phyloP scores from a whole-genome alignment of 1,140 invertebrate species.

The Cryptotermes secundus region DNA sequence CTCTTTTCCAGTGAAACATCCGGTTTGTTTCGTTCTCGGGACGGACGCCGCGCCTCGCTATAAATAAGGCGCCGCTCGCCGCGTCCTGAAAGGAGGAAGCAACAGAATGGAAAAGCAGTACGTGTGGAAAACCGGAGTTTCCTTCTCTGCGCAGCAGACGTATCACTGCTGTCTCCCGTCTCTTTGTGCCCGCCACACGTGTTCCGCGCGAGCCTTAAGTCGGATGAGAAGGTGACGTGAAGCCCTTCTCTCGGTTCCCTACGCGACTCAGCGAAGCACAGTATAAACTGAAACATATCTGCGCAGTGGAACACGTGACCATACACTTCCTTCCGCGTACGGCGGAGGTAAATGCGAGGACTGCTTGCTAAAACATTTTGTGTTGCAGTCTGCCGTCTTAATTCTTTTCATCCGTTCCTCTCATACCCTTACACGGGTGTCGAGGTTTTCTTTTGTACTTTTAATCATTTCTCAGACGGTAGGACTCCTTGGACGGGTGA shows the following conservation, averaged over 20 bases:
- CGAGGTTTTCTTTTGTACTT: too few relatives aligned
- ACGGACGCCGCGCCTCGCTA: background rate
- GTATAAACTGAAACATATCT: background rate
- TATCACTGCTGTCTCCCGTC: background rate
- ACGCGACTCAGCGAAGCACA: background rate
- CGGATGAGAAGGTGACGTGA: background rate
- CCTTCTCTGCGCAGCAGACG: background rate
- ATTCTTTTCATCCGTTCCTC: too few relatives aligned
- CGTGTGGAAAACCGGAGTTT: too few relatives aligned
- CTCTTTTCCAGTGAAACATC: too few relatives aligned
- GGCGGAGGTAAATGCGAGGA: too few relatives aligned
- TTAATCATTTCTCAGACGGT: too few relatives aligned
- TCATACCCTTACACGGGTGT: too few relatives aligned
- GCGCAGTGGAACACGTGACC: background rate
- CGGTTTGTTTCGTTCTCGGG: background rate
- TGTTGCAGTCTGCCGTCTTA: too few relatives aligned
- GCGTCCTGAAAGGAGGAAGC: background rate
- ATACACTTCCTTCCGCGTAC: too few relatives aligned
- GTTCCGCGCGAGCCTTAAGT: background rate
- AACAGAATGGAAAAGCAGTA: background rate
- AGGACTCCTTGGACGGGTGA: too few relatives aligned
- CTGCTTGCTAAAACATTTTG: too few relatives aligned
- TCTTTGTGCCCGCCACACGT: too few relatives aligned
- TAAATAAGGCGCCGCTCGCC: background rate
- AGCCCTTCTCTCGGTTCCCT: background rate